Percentiles rank a stretch among this genome's conserved stretches.
These are phyloP conservation scores for Cylindroiulus punctatus DNA, from an alignment of 2,888 invertebrate genomes.

Conservation along the genomic window DNA sequence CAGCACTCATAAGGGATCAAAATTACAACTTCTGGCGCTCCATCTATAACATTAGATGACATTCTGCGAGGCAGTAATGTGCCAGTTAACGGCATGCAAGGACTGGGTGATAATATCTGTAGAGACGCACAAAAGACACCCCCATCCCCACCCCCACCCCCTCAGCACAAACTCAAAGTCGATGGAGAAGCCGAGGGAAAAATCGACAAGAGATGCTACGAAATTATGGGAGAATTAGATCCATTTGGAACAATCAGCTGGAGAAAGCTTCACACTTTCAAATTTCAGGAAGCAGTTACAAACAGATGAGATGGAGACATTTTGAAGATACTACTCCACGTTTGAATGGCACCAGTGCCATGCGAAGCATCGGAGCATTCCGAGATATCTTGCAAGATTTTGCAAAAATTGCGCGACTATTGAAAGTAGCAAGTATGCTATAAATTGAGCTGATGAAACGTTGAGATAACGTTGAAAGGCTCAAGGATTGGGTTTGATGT, in stretches of 20 bases:
- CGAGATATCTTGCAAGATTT: too few relatives aligned
- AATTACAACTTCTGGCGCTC: slow-evolving; percentile 49
- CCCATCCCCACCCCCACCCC: background rate
- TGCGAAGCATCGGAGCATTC: background rate
- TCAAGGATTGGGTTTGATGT: too few relatives aligned
- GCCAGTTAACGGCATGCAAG: slow-evolving; percentile 45
- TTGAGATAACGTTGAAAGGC: too few relatives aligned
- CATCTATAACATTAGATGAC: slow-evolving; percentile 47
- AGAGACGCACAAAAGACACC: slow-evolving; percentile 21
- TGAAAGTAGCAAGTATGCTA: too few relatives aligned
- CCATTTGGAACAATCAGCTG: background rate
- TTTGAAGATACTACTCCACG: background rate
- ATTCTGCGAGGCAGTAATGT: slow-evolving; percentile 43
- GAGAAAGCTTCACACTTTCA: background rate
- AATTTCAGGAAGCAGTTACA: background rate
- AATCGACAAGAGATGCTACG: slow-evolving; percentile 37
- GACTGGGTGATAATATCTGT: slow-evolving; percentile 47
- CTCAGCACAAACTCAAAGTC: background rate
- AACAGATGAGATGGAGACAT: background rate
- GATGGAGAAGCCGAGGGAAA: slow-evolving; percentile 31
- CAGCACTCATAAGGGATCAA: slow-evolving; percentile 49
- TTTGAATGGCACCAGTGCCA: background rate
- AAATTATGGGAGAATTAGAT: slow-evolving; percentile 28
- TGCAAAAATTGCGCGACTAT: too few relatives aligned
- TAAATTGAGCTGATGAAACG: too few relatives aligned